These are phyloP conservation scores for Raja brachyura DNA, from an alignment of 2,113 vertebrate species.

Conservation along the genomic window DNA sequence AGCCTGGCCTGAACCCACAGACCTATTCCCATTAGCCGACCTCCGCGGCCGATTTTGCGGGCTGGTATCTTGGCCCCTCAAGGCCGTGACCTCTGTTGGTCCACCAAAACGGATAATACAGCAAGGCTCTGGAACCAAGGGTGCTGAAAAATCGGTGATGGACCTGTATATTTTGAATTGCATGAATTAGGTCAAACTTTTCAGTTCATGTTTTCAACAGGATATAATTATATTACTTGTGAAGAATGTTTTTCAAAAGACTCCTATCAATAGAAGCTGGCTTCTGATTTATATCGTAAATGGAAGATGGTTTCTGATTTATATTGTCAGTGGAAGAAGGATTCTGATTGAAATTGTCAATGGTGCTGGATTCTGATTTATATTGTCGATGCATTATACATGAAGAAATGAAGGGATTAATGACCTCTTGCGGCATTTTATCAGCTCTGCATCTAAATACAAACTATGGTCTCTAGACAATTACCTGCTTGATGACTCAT, in stretches of 20 bases:
- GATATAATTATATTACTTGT: background rate
- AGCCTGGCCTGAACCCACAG: too few relatives aligned
- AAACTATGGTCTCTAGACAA: background rate
- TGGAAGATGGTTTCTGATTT: too few relatives aligned
- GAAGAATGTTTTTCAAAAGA: background rate
- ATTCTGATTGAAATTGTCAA: too few relatives aligned
- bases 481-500: conserved; percentile 12
- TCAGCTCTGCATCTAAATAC: background rate
- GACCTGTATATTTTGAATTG: background rate
- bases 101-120: too few relatives aligned
- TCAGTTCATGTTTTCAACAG: background rate
- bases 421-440: background rate
- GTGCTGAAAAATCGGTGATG: too few relatives aligned
- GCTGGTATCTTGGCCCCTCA: too few relatives aligned
- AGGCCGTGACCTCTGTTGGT: too few relatives aligned
- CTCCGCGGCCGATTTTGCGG: too few relatives aligned
- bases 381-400: background rate
- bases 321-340: too few relatives aligned
- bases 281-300: too few relatives aligned
- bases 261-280: background rate
- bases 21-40: too few relatives aligned
- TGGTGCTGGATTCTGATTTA: background rate
- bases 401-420: background rate
- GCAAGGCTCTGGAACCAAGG: too few relatives aligned
- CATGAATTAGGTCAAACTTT: background rate